These are phyloP conservation scores for Dipus sagitta DNA, from an alignment of 2,797 vertebrate species.

Conservation along the genomic window DNA sequence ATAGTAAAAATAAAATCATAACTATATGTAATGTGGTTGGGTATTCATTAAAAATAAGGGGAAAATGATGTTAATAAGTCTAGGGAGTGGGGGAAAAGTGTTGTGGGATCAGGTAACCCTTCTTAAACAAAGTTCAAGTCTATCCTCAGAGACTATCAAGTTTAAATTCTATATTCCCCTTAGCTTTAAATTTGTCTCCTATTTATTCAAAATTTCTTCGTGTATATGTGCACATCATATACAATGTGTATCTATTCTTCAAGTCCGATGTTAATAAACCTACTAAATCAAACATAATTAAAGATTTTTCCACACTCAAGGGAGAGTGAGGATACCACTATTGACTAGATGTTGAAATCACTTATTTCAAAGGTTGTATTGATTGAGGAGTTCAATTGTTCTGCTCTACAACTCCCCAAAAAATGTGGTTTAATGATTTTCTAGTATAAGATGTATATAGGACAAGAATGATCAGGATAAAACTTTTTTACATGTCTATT, in stretches of 20 bases:
- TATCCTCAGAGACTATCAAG: not conserved
- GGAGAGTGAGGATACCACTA: not conserved
- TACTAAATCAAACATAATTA: not conserved
- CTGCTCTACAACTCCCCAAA: not conserved
- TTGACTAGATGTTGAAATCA: not conserved
- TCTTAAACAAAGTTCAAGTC: conserved; percentile 4
- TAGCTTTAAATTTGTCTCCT: not conserved
- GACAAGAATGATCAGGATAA: not conserved
- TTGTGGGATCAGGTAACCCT: not conserved
- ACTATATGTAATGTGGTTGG: not conserved
- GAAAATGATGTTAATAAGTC: not conserved
- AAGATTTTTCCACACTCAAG: conserved; percentile 31
- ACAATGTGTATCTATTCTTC: not conserved
- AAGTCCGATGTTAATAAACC: not conserved
- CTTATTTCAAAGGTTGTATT: not conserved
- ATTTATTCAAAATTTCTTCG: not conserved
- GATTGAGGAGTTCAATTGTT: not conserved
- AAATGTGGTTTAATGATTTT: conserved; percentile 17
- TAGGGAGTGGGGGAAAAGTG: not conserved
- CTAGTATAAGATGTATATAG: not conserved
- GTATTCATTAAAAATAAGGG: not conserved
- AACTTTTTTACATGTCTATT: not conserved
- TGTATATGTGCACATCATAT: not conserved
- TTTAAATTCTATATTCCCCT: not conserved
- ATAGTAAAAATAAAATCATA: not conserved